These are phyloP conservation scores for Chrysina gloriosa DNA, from an alignment of 2,888 invertebrate species.

Conservation along the genomic window DNA sequence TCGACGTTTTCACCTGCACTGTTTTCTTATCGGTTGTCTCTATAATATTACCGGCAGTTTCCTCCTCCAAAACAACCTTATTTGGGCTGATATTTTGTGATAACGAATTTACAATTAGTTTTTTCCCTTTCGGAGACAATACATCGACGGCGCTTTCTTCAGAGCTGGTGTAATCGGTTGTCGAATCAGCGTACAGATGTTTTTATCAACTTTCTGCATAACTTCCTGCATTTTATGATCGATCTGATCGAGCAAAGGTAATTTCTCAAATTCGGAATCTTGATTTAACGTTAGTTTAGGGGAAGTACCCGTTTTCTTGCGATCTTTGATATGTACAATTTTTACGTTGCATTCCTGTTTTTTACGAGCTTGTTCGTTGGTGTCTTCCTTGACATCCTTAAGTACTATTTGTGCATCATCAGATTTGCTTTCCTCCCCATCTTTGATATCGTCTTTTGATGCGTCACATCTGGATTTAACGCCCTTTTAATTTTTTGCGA, in stretches of 20 bases:
- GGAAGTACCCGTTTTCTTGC: constrained; percentile 50
- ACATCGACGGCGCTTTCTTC: constrained; percentile 48
- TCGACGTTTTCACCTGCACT: not conserved
- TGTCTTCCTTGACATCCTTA: not conserved
- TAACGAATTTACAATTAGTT: not conserved
- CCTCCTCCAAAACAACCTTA: constrained; percentile 5
- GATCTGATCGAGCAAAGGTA: constrained; percentile 60
- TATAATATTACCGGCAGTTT: not conserved
- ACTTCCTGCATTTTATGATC: constrained; percentile 68
- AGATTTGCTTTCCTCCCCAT: not conserved
- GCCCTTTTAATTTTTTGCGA: not conserved
- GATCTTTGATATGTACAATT: constrained; percentile 45
- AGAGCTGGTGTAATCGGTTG: constrained; percentile 59
- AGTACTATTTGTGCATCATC: too few relatives aligned
- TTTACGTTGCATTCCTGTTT: constrained; percentile 40
- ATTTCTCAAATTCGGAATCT: constrained; percentile 48
- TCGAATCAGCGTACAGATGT: constrained; percentile 61
- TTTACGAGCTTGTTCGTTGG: not conserved
- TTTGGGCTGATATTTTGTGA: not conserved
- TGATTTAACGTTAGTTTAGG: constrained; percentile 41
- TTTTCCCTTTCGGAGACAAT: constrained; percentile 14
- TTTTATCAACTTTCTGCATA: constrained; percentile 68
- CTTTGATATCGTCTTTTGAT: too few relatives aligned
- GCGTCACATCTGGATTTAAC: not conserved
- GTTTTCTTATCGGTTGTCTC: constrained; percentile 18